These are phyloP conservation scores for Dysmachus trigonus DNA, from an alignment of 2,888 invertebrate genomes.

Conservation along the genomic window DNA sequence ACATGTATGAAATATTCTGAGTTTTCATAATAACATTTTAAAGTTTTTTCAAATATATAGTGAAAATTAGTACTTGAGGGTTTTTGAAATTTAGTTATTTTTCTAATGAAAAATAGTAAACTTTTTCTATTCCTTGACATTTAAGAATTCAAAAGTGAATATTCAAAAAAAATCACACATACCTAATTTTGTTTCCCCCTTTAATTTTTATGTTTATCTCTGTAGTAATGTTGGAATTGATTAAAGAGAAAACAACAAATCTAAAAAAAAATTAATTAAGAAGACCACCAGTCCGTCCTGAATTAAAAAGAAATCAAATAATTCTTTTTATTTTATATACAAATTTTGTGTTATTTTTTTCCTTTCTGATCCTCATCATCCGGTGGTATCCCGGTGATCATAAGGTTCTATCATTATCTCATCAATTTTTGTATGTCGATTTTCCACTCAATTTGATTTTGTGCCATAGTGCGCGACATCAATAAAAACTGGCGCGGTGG, in stretches of 20 bases:
- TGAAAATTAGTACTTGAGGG: too few species aligned
- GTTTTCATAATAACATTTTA: too few species aligned
- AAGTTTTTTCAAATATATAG: too few species aligned
- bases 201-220: neutral
- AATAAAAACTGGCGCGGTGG: slow-evolving; percentile 4
- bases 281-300: neutral
- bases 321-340: neutral
- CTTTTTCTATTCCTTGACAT: too few species aligned
- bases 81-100: too few species aligned
- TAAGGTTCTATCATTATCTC: neutral
- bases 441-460: slow-evolving; percentile 21
- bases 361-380: neutral
- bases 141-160: too few species aligned
- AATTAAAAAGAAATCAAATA: neutral
- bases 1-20: too few species aligned
- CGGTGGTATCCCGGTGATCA: neutral
- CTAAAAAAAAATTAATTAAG: neutral
- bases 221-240: neutral
- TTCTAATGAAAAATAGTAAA: too few species aligned
- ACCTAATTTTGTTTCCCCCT: too few species aligned
- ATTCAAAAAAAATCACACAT: too few species aligned
- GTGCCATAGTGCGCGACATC: neutral
- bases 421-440: neutral
- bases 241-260: too few species aligned
- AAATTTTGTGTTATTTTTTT: neutral